phyloP scores from a whole-genome alignment of 2,797 vertebrate genomes.

The Enteromius unitaeniatus region DNA sequence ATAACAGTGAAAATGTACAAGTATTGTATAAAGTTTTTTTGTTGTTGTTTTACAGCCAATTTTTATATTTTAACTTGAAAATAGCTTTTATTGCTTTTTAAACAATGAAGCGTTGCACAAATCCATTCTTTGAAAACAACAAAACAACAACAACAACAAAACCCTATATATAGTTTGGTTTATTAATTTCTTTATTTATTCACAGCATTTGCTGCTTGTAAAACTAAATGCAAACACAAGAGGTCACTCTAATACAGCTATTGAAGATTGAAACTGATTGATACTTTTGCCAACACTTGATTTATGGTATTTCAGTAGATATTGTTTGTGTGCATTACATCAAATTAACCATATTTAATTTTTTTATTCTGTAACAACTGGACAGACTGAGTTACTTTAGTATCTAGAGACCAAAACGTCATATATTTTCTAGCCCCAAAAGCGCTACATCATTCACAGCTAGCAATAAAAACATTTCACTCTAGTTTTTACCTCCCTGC shows the following conservation, averaged over 20 bases:
- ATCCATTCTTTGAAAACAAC: background rate
- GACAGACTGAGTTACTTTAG: background rate
- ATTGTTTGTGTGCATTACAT: background rate
- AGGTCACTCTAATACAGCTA: constrained; percentile 51
- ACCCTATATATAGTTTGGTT: too few species aligned
- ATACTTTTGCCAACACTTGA: background rate
- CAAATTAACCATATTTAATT: background rate
- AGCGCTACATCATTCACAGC: background rate
- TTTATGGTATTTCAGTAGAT: background rate
- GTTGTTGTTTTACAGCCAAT: background rate
- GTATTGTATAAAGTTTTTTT: background rate
- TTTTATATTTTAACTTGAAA: background rate
- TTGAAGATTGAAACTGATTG: background rate
- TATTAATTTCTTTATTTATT: background rate
- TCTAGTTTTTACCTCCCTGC: constrained; percentile 12
- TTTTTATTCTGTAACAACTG: background rate
- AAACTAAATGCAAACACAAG: constrained; percentile 44
- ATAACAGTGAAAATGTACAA: background rate
- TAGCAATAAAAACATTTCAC: constrained; percentile 27
- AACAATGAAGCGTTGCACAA: background rate
- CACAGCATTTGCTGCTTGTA: background rate
- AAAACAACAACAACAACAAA: too few species aligned
- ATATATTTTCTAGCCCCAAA: background rate
- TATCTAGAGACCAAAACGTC: background rate
- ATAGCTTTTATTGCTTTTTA: background rate